Conservation (phyloP, 1,140 invertebrate species). For the Galendromus occidentalis region DNA sequence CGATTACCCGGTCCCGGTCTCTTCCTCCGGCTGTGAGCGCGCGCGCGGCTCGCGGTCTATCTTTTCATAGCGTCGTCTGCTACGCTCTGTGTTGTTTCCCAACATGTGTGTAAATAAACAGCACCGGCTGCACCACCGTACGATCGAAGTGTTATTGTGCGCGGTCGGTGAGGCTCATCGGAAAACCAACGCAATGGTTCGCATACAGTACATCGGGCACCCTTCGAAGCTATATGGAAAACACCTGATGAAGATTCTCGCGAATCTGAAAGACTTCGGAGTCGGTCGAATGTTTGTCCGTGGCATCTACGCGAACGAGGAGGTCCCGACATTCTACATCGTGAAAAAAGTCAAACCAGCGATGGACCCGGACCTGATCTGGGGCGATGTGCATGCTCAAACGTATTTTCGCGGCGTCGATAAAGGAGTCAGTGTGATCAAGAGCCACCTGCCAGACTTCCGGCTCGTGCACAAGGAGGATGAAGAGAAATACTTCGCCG, state of each 20-base stretch:
- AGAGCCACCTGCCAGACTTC: conserved; percentile 12
- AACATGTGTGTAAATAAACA: too few species aligned
- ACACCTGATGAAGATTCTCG: conserved; percentile 15
- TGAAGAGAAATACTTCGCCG: conserved; percentile 7
- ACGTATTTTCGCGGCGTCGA: not conserved
- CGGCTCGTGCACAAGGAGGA: conserved; percentile 17
- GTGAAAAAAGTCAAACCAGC: conserved; percentile 16
- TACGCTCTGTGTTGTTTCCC: too few species aligned
- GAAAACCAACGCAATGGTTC: not conserved
- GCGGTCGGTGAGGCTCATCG: too few species aligned
- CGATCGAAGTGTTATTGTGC: too few species aligned
- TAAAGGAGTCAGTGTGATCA: too few species aligned
- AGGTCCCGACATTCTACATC: conserved; percentile 15
- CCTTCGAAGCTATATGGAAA: conserved; percentile 12
- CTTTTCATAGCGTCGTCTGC: too few species aligned
- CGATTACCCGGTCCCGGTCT: too few species aligned
- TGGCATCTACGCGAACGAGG: conserved; percentile 1
- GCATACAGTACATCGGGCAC: conserved; percentile 15
- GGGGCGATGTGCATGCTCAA: not conserved
- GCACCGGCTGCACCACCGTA: too few species aligned
- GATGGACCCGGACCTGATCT: conserved; percentile 17
- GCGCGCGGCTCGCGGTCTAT: too few species aligned
- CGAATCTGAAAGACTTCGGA: conserved; percentile 18
- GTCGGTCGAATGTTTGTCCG: conserved; percentile 15
- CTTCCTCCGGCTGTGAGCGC: too few species aligned